A percentile compares a stretch with the other conserved stretches of the same genome.
phyloP scores from a whole-genome alignment of 2,888 invertebrate species.

The Ochlodes sylvanus region DNA sequence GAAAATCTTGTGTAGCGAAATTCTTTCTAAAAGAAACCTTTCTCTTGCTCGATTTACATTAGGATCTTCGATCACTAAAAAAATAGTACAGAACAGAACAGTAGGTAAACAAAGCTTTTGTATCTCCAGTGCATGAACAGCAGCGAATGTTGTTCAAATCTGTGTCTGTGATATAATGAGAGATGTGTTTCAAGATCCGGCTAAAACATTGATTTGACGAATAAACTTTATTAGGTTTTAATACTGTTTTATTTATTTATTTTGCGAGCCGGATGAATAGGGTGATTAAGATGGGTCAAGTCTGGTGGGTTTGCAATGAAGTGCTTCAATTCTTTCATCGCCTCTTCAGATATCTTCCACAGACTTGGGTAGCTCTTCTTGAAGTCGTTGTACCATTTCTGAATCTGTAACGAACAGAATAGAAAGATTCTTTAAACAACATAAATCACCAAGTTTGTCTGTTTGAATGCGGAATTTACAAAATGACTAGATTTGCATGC shows the following conservation, averaged over 20 bases:
- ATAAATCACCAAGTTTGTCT: too few species aligned
- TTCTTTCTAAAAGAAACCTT: too few species aligned
- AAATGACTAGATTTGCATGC: too few species aligned
- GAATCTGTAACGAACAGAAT: constrained; percentile 56
- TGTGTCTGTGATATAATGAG: constrained; percentile 48
- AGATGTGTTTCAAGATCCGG: constrained; percentile 51
- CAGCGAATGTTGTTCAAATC: constrained; percentile 48
- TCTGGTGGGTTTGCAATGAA: constrained; percentile 91
- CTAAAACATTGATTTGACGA: constrained; percentile 32
- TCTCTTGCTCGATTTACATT: not conserved
- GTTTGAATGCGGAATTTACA: too few species aligned
- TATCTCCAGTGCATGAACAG: constrained; percentile 45
- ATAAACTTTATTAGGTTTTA: constrained; percentile 15
- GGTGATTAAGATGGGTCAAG: constrained; percentile 88
- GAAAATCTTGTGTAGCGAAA: too few species aligned
- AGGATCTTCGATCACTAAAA: too few species aligned
- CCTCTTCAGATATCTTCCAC: constrained; percentile 88
- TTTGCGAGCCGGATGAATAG: constrained; percentile 89
- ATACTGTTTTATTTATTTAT: constrained; percentile 53
- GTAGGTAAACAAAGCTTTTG: constrained; percentile 23
- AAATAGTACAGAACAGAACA: too few species aligned
- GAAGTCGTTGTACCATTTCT: constrained; percentile 89
- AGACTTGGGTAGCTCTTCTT: constrained; percentile 87
- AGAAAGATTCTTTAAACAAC: not conserved
- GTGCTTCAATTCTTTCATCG: constrained; percentile 88